Conservation (phyloP, 2,888 invertebrate genomes). For the Sesia bembeciformis region DNA sequence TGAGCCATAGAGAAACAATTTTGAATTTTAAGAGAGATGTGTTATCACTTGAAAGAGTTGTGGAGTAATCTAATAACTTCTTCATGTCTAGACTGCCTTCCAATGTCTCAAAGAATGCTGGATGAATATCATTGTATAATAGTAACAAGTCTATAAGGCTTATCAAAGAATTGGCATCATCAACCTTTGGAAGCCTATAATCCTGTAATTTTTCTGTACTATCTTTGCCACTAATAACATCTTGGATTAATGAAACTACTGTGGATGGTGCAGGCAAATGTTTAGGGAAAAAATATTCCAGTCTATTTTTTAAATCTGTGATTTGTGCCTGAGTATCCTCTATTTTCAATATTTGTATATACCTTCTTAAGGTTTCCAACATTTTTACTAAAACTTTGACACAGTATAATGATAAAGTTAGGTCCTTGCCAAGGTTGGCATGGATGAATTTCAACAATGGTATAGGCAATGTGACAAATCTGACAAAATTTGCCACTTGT, state of each 20-base stretch:
- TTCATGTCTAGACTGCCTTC: constrained; percentile 60
- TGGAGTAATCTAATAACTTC: constrained; percentile 46
- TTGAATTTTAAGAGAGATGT: constrained; percentile 56
- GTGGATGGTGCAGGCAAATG: constrained; percentile 49
- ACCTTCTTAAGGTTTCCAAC: constrained; percentile 63
- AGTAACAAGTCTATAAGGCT: constrained; percentile 49
- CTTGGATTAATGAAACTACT: constrained; percentile 44
- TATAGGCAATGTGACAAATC: constrained; percentile 64
- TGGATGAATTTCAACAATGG: constrained; percentile 62
- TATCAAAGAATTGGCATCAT: constrained; percentile 42
- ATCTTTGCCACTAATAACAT: constrained; percentile 27
- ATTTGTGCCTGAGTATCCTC: constrained; percentile 30
- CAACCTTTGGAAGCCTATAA: constrained; percentile 41
- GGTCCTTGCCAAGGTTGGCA: constrained; percentile 41
- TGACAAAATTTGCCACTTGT: constrained; percentile 70
- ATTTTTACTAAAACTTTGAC: constrained; percentile 71
- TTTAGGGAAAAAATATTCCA: constrained; percentile 61
- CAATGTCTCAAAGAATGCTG: constrained; percentile 58
- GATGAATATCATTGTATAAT: constrained; percentile 55
- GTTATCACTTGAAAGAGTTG: constrained; percentile 29
- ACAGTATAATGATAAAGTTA: constrained; percentile 57
- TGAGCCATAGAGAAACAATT: constrained; percentile 59
- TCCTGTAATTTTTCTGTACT: constrained; percentile 29
- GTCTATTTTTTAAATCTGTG: constrained; percentile 43
- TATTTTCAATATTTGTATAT: constrained; percentile 65